Base-by-base conservation (phyloP, 2,797 vertebrate genomes). In the Hoplostethus atlanticus region DNA sequence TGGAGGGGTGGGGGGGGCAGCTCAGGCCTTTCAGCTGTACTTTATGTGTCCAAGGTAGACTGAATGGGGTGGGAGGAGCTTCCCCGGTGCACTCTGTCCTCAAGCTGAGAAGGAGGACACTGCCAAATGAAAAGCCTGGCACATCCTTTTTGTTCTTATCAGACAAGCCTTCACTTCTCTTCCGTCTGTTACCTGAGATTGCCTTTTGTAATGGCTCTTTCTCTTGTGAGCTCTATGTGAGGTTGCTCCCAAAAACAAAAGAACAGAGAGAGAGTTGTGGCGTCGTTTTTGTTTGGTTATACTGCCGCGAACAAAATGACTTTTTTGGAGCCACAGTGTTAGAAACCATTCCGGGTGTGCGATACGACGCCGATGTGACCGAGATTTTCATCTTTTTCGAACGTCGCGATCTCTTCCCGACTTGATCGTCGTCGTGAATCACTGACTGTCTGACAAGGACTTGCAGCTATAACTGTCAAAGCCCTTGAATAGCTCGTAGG, bases 391-490 rank as follows among this genome's bases (percentile, higher is more conserved):
- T 53, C 42, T 58, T 40, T 9, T 36, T n/a, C 31, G 16, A 31
- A 12, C 51, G 25, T 6, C 17, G 6, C 16, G 3, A 34, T 54
- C 17, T 59, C 69, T 67, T 40, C 0, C 54, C 30, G 0, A 57
- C 60, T 36, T 1, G 46, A 59, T 68, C 47, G 1, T 15, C 9
- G 38, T 1, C 6, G 2, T 51, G 48, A 51, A 51, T 51, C 48
- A 51, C 21, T 21, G 48, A 17, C 5, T 28, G 59, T 71, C 28
- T 78, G 68, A 81, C 78, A 57, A 80, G 76, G 78, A 81, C 81
- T 71, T 38, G 1, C 56, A 52, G 80, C 71, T 65, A 57, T 71
- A 84, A 60, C 75, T 73, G 81, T 67, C 81, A 68, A 50, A 68
- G 63, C 68, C 54, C 15, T 42, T 73, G 61, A 80, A 68, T 54